Conservation (phyloP, 2,113 vertebrate genomes). For the Ciconia stormi region DNA sequence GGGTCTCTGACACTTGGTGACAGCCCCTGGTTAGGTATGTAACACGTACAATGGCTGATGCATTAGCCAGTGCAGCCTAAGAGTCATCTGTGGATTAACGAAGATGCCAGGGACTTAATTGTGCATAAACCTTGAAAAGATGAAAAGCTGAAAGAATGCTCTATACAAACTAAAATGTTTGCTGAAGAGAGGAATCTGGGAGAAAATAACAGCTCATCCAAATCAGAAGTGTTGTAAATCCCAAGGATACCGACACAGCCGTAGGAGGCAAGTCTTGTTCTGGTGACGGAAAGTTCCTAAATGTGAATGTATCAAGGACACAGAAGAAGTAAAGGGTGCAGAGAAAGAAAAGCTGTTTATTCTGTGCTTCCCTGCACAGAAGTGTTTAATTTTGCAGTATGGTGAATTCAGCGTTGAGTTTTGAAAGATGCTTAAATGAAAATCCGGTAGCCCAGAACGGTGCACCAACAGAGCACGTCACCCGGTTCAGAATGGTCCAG, state of each 20-base stretch:
- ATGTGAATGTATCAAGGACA: not conserved
- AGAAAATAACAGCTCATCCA: not conserved
- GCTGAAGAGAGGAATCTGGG: not conserved
- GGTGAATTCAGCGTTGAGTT: not conserved
- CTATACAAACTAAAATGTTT: constrained; percentile 29
- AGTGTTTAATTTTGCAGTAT: not conserved
- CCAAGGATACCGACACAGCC: not conserved
- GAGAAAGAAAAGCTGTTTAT: not conserved
- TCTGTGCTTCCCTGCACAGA: not conserved
- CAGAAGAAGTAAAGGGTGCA: not conserved
- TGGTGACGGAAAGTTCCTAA: not conserved
- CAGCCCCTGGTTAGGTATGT: not conserved
- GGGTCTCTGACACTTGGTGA: not conserved
- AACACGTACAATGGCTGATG: not conserved
- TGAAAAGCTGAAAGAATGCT: constrained; percentile 43
- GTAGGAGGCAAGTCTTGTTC: not conserved
- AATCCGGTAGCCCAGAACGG: not conserved
- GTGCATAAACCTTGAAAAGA: constrained; percentile 49
- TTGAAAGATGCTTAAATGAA: not conserved
- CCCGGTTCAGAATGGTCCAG: not conserved
- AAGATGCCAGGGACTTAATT: constrained; percentile 27
- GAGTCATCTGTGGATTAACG: constrained; percentile 18
- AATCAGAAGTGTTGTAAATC: not conserved
- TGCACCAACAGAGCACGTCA: rapidly evolving
- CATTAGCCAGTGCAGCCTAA: not conserved